Base-by-base conservation (phyloP, 1,140 invertebrate species). In the Aphidius ervi region DNA sequence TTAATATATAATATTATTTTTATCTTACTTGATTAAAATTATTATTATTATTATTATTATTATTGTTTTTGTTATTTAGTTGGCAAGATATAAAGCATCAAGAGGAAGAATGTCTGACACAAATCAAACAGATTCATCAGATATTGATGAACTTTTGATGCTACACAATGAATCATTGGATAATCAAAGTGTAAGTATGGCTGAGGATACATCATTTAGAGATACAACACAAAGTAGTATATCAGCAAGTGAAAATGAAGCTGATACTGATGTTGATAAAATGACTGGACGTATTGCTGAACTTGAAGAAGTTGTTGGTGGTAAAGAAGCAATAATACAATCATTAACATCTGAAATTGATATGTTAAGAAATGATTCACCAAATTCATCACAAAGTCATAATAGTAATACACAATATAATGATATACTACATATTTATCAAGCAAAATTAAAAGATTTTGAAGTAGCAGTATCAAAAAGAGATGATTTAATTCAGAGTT, bases 161-260 rank as follows among this genome's bases (percentile, higher is more conserved):
- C 62, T 68, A 16, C 66, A 52, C 9, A 70, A 68, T 49, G 74
- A 74, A 53, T 72, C 68, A 46, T 48, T 69, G 20, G 62, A 67
- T 47, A 61, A 60, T 5, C 69, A 58, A 54, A 68, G 64, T 49
- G 59, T 63, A 41, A 63, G 62, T 31, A 60, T 59, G 37, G 66
- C 68, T 10, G 74, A 76, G 45, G 70, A 68, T 46, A 59, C 64
- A 43, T 74, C 70, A 0, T 75, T 69, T 3, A 66, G 67, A 49
- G 74, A 76, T 46, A 56, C 75, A 37, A 75, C 74, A 2, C 67
- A 76, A 31, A 75, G 73, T 23, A 76, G 74, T 23, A 67, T 76
- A 9, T 76, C 74, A n/a, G 72, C 78, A 67, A 79, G 76, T 37
- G 78, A 80, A 64, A 77, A 76, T 49, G 78, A 80, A 59, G 76